These are phyloP conservation scores for Festucalex cinctus DNA, from an alignment of 2,113 vertebrate species.

Conservation along the genomic window DNA sequence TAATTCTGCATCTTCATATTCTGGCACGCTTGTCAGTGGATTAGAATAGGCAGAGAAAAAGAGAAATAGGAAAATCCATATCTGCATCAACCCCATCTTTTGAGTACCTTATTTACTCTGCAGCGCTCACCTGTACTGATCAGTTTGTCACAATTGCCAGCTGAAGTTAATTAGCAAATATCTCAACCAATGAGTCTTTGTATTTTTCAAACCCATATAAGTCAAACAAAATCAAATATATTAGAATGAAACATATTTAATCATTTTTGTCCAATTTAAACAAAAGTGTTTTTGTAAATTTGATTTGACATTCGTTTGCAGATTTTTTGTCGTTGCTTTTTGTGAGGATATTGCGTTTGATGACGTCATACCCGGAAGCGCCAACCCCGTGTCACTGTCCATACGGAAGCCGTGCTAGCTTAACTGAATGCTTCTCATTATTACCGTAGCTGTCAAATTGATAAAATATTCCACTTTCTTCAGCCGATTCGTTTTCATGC, in stretches of 20 bases:
- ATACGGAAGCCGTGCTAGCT: not conserved
- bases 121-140: not conserved
- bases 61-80: slow-evolving; percentile 27
- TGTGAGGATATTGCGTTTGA: slow-evolving; percentile 37
- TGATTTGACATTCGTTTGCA: not conserved
- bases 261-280: not conserved
- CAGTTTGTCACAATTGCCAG: not conserved
- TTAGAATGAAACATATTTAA: not conserved
- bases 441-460: not conserved
- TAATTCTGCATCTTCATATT: slow-evolving; percentile 2
- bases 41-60: slow-evolving; percentile 10
- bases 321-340: not conserved
- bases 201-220: not conserved
- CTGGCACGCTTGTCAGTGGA: not conserved
- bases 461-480: not conserved
- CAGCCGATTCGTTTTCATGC: fast-evolving
- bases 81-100: slow-evolving; percentile 33
- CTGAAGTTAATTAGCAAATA: slow-evolving; percentile 23
- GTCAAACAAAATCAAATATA: not conserved
- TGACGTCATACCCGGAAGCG: slow-evolving; percentile 42
- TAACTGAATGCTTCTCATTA: not conserved
- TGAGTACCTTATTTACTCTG: not conserved
- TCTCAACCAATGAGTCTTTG: not conserved
- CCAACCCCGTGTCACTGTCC: slow-evolving; percentile 2
- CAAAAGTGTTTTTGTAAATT: not conserved